phyloP scores from a whole-genome alignment of 1,140 invertebrate species.

The Chelonus insularis region DNA sequence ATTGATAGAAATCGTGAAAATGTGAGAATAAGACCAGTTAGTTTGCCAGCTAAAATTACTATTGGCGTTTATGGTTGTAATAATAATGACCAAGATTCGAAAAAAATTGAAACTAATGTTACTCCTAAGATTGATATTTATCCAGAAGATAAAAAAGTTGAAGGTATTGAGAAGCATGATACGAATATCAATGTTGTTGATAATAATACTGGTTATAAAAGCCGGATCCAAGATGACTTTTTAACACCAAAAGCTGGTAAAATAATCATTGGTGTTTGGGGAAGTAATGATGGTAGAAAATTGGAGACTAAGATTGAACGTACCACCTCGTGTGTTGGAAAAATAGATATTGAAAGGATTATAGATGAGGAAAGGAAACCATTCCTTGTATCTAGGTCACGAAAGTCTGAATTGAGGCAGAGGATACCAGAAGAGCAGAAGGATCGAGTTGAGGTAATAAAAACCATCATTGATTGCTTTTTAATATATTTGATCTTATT shows the following conservation, averaged over 20 bases:
- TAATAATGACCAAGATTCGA: constrained; percentile 22
- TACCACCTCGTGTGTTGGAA: constrained; percentile 2
- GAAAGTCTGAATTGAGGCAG: constrained; percentile 30
- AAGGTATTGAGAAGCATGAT: no score
- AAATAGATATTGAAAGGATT: constrained; percentile 14
- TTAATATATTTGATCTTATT: neutral
- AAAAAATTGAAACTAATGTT: neutral
- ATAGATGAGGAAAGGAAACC: neutral
- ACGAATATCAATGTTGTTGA: no score
- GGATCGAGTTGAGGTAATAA: constrained; percentile 12
- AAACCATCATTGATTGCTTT: neutral
- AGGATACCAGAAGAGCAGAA: constrained; percentile 25
- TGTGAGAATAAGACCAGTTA: constrained; percentile 26
- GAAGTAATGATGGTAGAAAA: constrained; percentile 2
- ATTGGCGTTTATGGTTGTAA: constrained; percentile 55
- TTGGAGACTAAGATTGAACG: neutral
- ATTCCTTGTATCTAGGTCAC: constrained; percentile 14
- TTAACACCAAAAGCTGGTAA: constrained; percentile 4
- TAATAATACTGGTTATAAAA: no score
- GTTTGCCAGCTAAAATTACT: constrained; percentile 44
- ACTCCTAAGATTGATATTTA: neutral
- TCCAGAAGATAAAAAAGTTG: neutral
- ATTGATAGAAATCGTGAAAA: constrained; percentile 40
- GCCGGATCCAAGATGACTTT: neutral
- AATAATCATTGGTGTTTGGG: constrained; percentile 27